A percentile compares a stretch with the other conserved stretches of the same genome.
Evolutionary conservation across 2,113 vertebrate genomes (phyloP).

Genomic region (Oplegnathus fasciatus): DNA sequence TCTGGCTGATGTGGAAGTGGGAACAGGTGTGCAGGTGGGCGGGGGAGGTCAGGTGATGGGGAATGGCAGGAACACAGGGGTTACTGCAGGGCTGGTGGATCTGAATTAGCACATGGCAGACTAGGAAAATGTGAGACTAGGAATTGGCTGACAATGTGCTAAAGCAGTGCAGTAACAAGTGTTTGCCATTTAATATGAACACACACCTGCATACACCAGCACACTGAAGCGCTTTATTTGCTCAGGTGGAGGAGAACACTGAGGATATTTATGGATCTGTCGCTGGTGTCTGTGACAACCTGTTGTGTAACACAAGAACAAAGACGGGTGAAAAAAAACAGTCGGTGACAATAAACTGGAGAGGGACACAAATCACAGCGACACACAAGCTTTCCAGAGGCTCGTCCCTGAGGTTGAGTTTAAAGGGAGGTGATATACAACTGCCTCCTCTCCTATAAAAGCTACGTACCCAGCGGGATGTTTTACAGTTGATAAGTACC

Average conservation of each 20-base stretch:
- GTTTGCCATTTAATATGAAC: neutral
- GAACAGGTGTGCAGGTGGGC: neutral
- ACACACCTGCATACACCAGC: neutral
- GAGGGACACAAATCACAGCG: conserved; percentile 53
- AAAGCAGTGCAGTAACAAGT: neutral
- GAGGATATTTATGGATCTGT: conserved; percentile 29
- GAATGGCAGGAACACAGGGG: neutral
- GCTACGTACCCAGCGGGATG: conserved; percentile 9
- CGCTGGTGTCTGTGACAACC: conserved; percentile 9
- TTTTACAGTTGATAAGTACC: conserved; percentile 55
- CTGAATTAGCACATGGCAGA: no score
- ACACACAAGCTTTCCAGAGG: conserved; percentile 17
- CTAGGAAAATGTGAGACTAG: neutral
- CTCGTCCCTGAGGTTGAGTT: conserved; percentile 47
- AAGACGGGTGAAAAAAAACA: neutral
- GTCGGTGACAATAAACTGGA: conserved; percentile 10
- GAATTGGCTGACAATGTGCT: neutral
- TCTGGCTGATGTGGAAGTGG: neutral
- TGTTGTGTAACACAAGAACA: conserved; percentile 33
- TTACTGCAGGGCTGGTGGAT: neutral
- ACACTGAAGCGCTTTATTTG: conserved; percentile 4
- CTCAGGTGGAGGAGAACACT: neutral
- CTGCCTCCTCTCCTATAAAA: conserved; percentile 46
- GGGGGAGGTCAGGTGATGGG: neutral
- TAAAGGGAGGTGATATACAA: conserved; percentile 44